Conservation (phyloP, 2,888 invertebrate species). For the Macroteleia sp. region DNA sequence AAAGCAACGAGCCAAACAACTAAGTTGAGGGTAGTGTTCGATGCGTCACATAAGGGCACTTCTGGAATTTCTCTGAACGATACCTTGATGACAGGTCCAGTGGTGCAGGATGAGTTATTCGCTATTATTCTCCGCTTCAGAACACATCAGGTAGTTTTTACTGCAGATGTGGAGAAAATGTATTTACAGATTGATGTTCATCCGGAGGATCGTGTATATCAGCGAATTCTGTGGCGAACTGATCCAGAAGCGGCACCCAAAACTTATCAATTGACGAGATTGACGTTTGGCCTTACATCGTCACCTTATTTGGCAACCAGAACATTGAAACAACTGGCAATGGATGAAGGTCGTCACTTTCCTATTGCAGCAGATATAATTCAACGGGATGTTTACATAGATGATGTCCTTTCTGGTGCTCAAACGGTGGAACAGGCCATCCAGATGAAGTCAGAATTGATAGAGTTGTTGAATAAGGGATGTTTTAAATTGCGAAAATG, state of each 20-base stretch:
- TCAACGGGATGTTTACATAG: neutral
- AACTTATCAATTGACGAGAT: neutral
- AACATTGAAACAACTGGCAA: neutral
- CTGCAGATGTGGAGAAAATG: conserved; percentile 11
- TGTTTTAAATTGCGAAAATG: neutral
- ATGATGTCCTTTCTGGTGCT: conserved; percentile 7
- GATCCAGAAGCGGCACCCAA: neutral
- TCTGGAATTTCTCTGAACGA: conserved; percentile 1
- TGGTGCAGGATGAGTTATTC: conserved; percentile 1
- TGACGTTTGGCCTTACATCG: neutral
- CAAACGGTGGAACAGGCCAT: neutral
- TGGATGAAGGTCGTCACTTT: neutral
- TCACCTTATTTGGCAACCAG: conserved; percentile 1
- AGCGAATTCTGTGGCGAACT: conserved; percentile 4
- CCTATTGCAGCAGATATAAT: neutral
- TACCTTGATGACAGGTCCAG: neutral
- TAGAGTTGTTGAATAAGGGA: neutral
- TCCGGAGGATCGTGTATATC: neutral
- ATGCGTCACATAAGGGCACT: neutral
- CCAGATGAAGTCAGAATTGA: neutral
- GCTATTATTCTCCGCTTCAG: conserved; percentile 9
- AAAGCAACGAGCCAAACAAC: neutral
- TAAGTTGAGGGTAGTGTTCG: neutral
- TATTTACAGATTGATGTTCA: conserved; percentile 3
- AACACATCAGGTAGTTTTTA: conserved; percentile 1